Percentiles rank a stretch among this genome's conserved stretches.
Conservation (phyloP, 30 jellyfish, hydroid and myxozoan species). For the Catostylus mosaicus region DNA sequence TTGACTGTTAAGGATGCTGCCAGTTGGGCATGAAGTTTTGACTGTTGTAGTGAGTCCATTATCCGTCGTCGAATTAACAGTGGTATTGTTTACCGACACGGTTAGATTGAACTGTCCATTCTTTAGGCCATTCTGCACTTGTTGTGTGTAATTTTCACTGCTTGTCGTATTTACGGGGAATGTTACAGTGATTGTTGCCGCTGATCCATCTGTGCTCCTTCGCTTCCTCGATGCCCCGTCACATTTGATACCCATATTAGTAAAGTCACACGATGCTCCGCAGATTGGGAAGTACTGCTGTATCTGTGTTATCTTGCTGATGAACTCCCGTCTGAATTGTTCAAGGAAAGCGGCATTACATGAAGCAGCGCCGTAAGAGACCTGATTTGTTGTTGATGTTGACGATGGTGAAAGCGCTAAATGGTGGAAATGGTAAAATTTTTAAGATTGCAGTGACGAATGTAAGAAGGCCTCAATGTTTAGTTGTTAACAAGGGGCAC, state of each 20-base stretch:
- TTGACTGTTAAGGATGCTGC: conserved; percentile 27
- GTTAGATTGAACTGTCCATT: conserved; percentile 38
- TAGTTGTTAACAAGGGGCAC: too few relatives aligned
- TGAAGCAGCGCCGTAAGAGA: conserved; percentile 55
- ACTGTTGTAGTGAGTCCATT: conserved; percentile 34
- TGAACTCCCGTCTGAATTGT: conserved; percentile 52
- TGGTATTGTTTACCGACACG: conserved; percentile 34
- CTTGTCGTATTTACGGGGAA: conserved; percentile 61
- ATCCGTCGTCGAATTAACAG: conserved; percentile 43
- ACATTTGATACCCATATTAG: conserved; percentile 62
- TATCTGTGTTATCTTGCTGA: conserved; percentile 15
- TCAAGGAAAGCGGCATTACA: conserved; percentile 71
- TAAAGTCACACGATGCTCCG: conserved; percentile 84
- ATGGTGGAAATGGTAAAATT: too few relatives aligned
- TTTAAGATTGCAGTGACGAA: too few relatives aligned
- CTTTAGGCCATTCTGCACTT: conserved; percentile 43
- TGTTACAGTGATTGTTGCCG: conserved; percentile 35
- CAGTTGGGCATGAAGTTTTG: conserved; percentile 23
- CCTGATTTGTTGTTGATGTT: conserved; percentile 36
- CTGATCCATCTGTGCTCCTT: conserved; percentile 59
- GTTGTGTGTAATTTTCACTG: conserved; percentile 39
- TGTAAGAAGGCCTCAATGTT: too few relatives aligned
- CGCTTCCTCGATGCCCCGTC: conserved; percentile 70
- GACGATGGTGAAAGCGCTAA: conserved; percentile 59
- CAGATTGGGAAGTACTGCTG: conserved; percentile 75